phyloP scores from a whole-genome alignment of 2,888 invertebrate species.

The Watsonalla cultraria region DNA sequence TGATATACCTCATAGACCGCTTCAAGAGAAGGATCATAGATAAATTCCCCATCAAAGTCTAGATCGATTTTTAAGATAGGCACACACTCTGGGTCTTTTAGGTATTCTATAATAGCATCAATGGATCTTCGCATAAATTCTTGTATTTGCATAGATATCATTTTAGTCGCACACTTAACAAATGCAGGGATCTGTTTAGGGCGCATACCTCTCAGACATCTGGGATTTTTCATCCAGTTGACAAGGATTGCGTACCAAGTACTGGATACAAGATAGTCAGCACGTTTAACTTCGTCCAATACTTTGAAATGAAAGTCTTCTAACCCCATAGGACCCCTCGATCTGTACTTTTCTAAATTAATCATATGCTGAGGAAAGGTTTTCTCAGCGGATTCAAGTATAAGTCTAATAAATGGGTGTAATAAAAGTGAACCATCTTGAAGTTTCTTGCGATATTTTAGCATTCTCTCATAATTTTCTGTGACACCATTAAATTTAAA shows the following conservation, averaged over 20 bases:
- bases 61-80: slow-evolving; percentile 81
- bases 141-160: slow-evolving; percentile 80
- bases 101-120: slow-evolving; percentile 77
- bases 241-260: slow-evolving; percentile 66
- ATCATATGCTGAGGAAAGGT: slow-evolving; percentile 77
- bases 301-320: slow-evolving; percentile 47
- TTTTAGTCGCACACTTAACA: slow-evolving; percentile 63
- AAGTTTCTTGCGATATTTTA: slow-evolving; percentile 76
- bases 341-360: slow-evolving; percentile 68
- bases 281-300: slow-evolving; percentile 59
- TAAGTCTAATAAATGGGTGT: slow-evolving; percentile 80
- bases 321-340: slow-evolving; percentile 56
- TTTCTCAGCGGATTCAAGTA: slow-evolving; percentile 73
- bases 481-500: slow-evolving; percentile 82
- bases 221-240: slow-evolving; percentile 70
- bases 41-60: slow-evolving; percentile 74
- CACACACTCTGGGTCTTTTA: slow-evolving; percentile 72
- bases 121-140: slow-evolving; percentile 83
- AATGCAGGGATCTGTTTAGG: slow-evolving; percentile 55
- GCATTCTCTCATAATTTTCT: slow-evolving; percentile 75
- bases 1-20: slow-evolving; percentile 78
- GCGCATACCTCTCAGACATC: slow-evolving; percentile 61
- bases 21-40: slow-evolving; percentile 79
- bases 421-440: slow-evolving; percentile 78
- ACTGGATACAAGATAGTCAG: slow-evolving; percentile 64